These are phyloP conservation scores for Pangasius sanitwongsei DNA, from an alignment of 2,797 vertebrate genomes.

Conservation along the genomic window DNA sequence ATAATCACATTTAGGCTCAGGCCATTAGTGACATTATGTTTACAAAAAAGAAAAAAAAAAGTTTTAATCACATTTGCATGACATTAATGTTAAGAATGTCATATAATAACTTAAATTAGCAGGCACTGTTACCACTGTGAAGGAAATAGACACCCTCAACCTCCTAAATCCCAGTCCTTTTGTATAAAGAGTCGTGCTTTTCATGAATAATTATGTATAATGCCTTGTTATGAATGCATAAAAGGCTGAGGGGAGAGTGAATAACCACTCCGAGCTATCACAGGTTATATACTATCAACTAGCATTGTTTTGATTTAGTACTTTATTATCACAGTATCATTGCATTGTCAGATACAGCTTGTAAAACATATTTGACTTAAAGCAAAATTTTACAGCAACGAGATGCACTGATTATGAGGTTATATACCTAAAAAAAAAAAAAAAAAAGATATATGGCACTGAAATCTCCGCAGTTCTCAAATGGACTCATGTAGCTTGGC, in stretches of 20 bases:
- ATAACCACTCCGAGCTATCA: not conserved
- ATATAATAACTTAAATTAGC: not conserved
- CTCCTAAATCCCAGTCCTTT: not conserved
- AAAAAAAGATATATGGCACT: conserved; percentile 20
- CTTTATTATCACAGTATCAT: not conserved
- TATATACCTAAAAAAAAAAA: conserved; percentile 11
- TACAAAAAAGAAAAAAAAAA: too few species aligned
- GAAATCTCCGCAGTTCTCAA: conserved; percentile 59
- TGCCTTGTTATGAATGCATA: not conserved
- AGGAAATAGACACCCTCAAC: not conserved
- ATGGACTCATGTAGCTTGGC: conserved; percentile 53
- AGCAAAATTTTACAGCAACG: conserved; percentile 57
- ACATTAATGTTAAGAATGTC: not conserved
- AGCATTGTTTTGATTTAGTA: not conserved
- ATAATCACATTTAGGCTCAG: not conserved
- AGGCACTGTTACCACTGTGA: not conserved
- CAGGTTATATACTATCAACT: too few species aligned
- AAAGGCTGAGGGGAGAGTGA: not conserved
- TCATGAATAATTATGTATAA: not conserved
- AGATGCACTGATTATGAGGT: conserved; percentile 46
- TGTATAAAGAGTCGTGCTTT: not conserved
- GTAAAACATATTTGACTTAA: conserved; percentile 37
- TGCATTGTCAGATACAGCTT: conserved; percentile 46
- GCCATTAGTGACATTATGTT: not conserved
- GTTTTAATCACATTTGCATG: not conserved